Conservation (phyloP, 1,140 invertebrate genomes). For the Gyrodactylus bullatarudis region DNA sequence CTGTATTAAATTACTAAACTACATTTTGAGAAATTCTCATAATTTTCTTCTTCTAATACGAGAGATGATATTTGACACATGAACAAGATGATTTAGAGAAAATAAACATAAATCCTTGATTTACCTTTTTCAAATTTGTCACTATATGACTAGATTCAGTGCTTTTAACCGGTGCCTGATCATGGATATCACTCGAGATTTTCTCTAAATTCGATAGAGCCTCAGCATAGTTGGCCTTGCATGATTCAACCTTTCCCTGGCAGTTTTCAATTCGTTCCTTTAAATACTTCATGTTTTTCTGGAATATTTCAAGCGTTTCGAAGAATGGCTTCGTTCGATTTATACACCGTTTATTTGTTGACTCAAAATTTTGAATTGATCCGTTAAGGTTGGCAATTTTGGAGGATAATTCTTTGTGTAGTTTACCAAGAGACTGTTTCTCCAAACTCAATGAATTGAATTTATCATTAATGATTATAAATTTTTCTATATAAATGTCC, state of each 20-base stretch:
- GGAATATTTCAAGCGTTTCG: not conserved
- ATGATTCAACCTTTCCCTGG: not conserved
- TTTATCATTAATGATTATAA: too few species aligned
- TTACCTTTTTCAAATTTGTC: not conserved
- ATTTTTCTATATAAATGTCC: too few species aligned
- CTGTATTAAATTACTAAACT: too few species aligned
- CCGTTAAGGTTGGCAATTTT: not conserved
- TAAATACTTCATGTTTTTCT: not conserved
- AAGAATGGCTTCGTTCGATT: not conserved
- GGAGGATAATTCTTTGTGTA: not conserved
- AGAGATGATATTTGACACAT: too few species aligned
- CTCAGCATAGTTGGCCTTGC: not conserved
- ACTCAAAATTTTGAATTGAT: not conserved
- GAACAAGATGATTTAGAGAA: too few species aligned
- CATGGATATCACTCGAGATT: not conserved
- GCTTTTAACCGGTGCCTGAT: not conserved
- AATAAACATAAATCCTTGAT: not conserved
- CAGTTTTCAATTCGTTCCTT: not conserved
- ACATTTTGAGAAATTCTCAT: too few species aligned
- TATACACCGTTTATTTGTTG: not conserved
- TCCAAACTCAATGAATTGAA: too few species aligned
- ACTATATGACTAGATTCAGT: not conserved
- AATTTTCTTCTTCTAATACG: too few species aligned
- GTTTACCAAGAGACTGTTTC: not conserved
- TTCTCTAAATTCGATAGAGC: not conserved